Conservation (phyloP, 1,140 invertebrate species). For the Heliothis virescens region DNA sequence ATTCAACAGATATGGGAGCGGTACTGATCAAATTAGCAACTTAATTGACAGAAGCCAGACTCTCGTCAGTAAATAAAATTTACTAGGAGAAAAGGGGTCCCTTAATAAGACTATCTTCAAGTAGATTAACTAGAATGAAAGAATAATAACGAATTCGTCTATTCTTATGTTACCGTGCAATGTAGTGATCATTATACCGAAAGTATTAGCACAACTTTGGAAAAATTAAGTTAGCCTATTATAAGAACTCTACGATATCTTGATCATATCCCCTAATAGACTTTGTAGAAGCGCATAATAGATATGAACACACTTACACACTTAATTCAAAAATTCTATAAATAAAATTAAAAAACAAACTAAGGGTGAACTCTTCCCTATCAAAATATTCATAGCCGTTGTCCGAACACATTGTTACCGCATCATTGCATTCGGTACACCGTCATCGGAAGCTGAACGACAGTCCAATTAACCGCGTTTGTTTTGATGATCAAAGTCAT, state of each 20-base stretch:
- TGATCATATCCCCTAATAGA: too few species aligned
- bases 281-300: too few species aligned
- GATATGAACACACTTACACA: too few species aligned
- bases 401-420: constrained; percentile 15
- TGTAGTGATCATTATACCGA: too few species aligned
- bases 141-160: too few species aligned
- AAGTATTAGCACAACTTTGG: too few species aligned
- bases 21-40: neutral
- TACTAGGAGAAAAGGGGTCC: neutral
- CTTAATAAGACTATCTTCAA: constrained; percentile 9
- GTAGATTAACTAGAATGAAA: neutral
- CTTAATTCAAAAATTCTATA: neutral
- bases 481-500: too few species aligned
- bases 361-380: neutral
- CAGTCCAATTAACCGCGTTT: neutral
- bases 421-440: neutral
- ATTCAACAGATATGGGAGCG: constrained; percentile 9
- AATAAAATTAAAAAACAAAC: neutral
- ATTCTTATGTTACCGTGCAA: too few species aligned
- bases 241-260: too few species aligned
- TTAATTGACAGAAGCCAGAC: constrained; percentile 20
- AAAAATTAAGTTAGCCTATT: too few species aligned
- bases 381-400: constrained; percentile 25
- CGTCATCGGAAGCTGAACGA: neutral
- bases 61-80: neutral